These are phyloP conservation scores for Pseudococcus jackbeardsleyi DNA, from an alignment of 2,888 invertebrate species.

Conservation along the genomic window DNA sequence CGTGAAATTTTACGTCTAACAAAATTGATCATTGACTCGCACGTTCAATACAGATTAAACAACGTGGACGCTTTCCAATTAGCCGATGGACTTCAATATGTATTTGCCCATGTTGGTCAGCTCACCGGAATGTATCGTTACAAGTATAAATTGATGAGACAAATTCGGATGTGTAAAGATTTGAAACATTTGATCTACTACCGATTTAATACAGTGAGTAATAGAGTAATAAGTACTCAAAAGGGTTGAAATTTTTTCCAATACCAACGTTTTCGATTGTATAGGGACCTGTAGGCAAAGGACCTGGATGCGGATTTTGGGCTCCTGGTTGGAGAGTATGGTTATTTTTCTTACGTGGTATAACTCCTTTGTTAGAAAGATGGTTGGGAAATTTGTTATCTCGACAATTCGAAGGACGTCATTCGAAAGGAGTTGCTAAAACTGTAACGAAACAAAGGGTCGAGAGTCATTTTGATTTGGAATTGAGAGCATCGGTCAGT, in stretches of 20 bases:
- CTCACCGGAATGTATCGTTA: conserved; percentile 99
- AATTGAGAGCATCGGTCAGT: conserved; percentile 91
- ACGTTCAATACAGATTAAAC: conserved; percentile 98
- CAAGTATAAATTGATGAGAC: conserved; percentile 98
- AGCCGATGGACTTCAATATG: conserved; percentile 98
- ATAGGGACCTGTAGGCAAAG: conserved; percentile 97
- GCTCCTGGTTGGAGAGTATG: conserved; percentile 99
- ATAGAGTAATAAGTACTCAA: too few relatives aligned
- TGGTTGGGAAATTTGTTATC: conserved; percentile 99
- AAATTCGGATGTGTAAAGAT: conserved; percentile 99
- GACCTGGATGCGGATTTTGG: conserved; percentile 99
- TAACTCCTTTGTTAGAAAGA: conserved; percentile 96
- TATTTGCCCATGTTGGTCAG: conserved; percentile 99
- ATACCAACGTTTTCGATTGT: background rate
- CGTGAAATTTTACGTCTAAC: conserved; percentile 98
- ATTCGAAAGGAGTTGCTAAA: conserved; percentile 99
- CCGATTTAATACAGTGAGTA: conserved; percentile 92
- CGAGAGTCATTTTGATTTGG: conserved; percentile 99
- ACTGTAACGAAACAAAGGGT: conserved; percentile 99
- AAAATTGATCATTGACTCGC: conserved; percentile 98
- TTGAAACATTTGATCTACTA: conserved; percentile 99
- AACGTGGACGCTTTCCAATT: conserved; percentile 99
- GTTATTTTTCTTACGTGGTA: conserved; percentile 99
- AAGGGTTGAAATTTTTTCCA: background rate
- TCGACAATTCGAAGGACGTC: conserved; percentile 98